Evolutionary conservation across 2,113 vertebrate genomes (phyloP).

Genomic region (Elephas maximus): DNA sequence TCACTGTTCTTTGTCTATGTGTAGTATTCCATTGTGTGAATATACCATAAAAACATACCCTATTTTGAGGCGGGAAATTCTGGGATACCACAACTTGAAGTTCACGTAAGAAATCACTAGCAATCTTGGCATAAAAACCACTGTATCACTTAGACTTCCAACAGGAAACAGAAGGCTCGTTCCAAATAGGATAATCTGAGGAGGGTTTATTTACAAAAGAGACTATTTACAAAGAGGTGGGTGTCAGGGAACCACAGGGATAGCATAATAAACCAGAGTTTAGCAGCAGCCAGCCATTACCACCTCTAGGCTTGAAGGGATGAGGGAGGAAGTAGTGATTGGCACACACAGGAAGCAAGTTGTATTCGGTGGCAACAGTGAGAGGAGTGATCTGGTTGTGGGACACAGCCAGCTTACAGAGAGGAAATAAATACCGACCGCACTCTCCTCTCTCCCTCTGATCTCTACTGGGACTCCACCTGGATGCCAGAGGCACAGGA

Average conservation of each 20-base stretch:
- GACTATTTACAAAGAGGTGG: neutral
- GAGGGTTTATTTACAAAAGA: conserved; percentile 25
- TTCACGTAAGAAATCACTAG: too few relatives aligned
- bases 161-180: too few relatives aligned
- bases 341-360: neutral
- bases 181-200: neutral
- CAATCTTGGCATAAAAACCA: too few relatives aligned
- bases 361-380: too few relatives aligned
- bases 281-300: neutral
- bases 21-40: too few relatives aligned
- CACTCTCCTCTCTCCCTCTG: neutral
- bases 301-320: neutral
- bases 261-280: neutral
- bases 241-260: conserved; percentile 25
- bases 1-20: too few relatives aligned
- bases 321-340: neutral
- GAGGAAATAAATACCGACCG: neutral
- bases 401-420: neutral
- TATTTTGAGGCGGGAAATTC: too few relatives aligned
- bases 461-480: neutral
- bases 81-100: too few relatives aligned
- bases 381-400: neutral
- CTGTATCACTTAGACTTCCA: too few relatives aligned
- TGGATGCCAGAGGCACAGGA: neutral
- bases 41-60: too few relatives aligned